Conservation (phyloP, 1,140 invertebrate genomes). For the Belonocnema kinseyi region DNA sequence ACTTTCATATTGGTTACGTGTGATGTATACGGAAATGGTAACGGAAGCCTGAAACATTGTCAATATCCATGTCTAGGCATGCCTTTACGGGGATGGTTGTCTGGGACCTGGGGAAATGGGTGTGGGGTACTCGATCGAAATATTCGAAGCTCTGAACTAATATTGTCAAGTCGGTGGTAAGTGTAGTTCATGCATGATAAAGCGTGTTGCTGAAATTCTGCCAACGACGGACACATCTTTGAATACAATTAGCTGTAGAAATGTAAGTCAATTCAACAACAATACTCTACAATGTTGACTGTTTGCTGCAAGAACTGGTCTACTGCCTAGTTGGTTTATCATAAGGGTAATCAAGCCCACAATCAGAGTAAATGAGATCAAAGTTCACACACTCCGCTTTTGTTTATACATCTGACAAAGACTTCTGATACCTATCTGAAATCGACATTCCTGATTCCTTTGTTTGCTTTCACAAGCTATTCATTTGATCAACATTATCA, state of each 20-base stretch:
- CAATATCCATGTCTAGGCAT: constrained; percentile 25
- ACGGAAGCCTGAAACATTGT: constrained; percentile 30
- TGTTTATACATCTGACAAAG: no score
- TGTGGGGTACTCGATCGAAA: constrained; percentile 29
- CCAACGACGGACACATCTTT: constrained; percentile 9
- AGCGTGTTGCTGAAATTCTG: constrained; percentile 15
- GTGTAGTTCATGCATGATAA: constrained; percentile 26
- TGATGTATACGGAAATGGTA: constrained; percentile 26
- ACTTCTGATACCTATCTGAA: no score
- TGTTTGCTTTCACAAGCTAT: no score
- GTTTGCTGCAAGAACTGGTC: no score
- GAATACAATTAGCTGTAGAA: constrained; percentile 18
- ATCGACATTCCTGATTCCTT: no score
- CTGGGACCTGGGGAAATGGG: constrained; percentile 22
- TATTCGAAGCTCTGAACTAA: constrained; percentile 26
- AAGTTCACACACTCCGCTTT: no score
- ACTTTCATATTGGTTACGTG: constrained; percentile 9
- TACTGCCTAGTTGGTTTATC: no score
- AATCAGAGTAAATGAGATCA: no score
- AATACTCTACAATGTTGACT: background rate
- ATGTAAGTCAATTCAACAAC: constrained; percentile 4
- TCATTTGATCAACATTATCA: no score
- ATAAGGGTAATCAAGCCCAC: no score
- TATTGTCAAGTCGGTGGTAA: constrained; percentile 29
- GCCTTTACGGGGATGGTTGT: constrained; percentile 16